A percentile compares a stretch with the other conserved stretches of the same genome.
These are phyloP conservation scores for Trematomus loennbergii DNA, from an alignment of 2,113 vertebrate species.

Conservation along the genomic window DNA sequence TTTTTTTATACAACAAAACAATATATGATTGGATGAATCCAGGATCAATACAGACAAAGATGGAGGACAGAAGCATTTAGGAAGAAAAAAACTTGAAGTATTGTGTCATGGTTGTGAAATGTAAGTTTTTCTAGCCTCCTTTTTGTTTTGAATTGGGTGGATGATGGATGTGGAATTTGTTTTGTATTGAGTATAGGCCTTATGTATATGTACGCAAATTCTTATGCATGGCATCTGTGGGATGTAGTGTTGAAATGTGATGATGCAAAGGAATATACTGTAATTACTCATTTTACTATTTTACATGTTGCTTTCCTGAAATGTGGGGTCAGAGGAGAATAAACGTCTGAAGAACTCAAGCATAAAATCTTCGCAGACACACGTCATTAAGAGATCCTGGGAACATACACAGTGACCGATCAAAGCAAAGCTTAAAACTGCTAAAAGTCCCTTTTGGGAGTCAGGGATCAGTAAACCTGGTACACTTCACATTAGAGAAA, in stretches of 20 bases:
- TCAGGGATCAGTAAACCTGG: not conserved
- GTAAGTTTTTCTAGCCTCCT: not conserved
- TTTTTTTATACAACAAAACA: not conserved
- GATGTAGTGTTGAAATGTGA: not conserved
- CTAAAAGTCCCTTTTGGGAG: slow-evolving; percentile 32
- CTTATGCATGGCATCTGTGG: not conserved
- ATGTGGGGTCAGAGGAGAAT: too few species aligned
- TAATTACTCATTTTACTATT: too few species aligned
- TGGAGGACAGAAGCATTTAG: not conserved
- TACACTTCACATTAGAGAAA: slow-evolving; percentile 30
- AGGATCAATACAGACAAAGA: slow-evolving; percentile 6
- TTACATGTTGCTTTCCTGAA: too few species aligned
- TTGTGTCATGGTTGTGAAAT: too few species aligned
- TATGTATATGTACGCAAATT: too few species aligned
- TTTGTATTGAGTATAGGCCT: not conserved
- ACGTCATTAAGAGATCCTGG: not conserved
- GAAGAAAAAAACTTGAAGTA: not conserved
- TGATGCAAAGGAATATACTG: too few species aligned
- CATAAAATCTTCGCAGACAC: not conserved
- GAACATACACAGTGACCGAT: not conserved
- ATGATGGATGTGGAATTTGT: not conserved
- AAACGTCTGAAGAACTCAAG: not conserved
- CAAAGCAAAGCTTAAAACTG: slow-evolving; percentile 1
- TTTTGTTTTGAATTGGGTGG: not conserved
- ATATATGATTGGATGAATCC: not conserved